A percentile compares a stretch with the other conserved stretches of the same genome.
phyloP scores from a whole-genome alignment of 2,888 invertebrate species.

The Chromoteleia sp. region DNA sequence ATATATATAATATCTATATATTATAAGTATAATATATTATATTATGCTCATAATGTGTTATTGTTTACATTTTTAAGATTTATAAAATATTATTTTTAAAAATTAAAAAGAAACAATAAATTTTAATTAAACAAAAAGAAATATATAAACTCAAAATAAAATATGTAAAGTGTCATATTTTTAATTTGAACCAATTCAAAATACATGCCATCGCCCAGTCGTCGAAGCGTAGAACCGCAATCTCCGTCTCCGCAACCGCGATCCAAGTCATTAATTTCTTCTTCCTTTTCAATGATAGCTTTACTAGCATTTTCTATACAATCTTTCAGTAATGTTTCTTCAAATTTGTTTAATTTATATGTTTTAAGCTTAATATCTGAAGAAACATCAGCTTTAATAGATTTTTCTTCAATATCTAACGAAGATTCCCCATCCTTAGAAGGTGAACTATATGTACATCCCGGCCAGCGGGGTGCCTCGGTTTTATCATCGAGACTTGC shows the following conservation, averaged over 20 bases:
- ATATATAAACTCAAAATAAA: no score
- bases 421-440: not conserved
- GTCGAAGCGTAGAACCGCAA: slow-evolving; percentile 87
- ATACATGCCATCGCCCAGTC: slow-evolving; percentile 86
- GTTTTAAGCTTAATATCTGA: not conserved
- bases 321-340: slow-evolving; percentile 76
- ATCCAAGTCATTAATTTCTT: slow-evolving; percentile 85
- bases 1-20: no score
- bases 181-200: no score
- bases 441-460: slow-evolving; percentile 83
- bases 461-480: slow-evolving; percentile 87
- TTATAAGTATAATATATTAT: no score
- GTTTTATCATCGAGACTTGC: slow-evolving; percentile 87
- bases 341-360: slow-evolving; percentile 70
- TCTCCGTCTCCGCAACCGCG: slow-evolving; percentile 88
- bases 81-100: no score
- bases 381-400: slow-evolving; percentile 66
- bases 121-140: no score
- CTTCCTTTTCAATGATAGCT: slow-evolving; percentile 76
- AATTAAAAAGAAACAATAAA: no score
- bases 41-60: no score
- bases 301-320: slow-evolving; percentile 84
- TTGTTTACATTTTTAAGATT: no score
- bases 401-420: slow-evolving; percentile 39
- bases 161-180: no score